These are phyloP conservation scores for Mastomys natalensis DNA, from an alignment of 2,113 vertebrate species.

Conservation along the genomic window DNA sequence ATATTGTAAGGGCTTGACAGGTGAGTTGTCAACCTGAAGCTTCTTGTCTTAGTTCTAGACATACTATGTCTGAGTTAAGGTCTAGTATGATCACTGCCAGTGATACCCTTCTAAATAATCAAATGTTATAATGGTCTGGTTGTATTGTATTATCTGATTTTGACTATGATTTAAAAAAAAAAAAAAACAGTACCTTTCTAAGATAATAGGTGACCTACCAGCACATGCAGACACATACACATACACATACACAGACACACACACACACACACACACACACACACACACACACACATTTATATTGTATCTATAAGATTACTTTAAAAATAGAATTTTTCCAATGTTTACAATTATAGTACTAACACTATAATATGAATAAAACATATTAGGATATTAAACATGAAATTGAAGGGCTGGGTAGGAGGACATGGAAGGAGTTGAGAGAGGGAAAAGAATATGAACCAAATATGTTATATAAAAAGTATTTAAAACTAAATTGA, in stretches of 20 bases:
- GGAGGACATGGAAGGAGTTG: background rate
- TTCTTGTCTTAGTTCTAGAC: background rate
- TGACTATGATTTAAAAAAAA: background rate
- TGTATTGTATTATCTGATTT: background rate
- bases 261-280: background rate
- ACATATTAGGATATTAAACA: background rate
- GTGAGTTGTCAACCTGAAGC: background rate
- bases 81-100: background rate
- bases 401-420: background rate
- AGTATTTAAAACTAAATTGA: background rate
- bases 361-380: background rate
- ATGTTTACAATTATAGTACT: background rate
- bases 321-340: background rate
- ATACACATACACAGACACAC: background rate
- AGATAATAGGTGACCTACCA: background rate
- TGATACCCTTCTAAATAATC: background rate
- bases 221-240: background rate
- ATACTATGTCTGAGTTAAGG: background rate
- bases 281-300: background rate
- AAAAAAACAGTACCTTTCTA: background rate
- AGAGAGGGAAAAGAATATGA: background rate
- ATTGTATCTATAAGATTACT: background rate
- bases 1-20: background rate
- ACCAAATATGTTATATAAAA: background rate
- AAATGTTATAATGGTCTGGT: conserved; percentile 13